Base-by-base conservation (phyloP, 2,113 vertebrate genomes). In the Alces alces region DNA sequence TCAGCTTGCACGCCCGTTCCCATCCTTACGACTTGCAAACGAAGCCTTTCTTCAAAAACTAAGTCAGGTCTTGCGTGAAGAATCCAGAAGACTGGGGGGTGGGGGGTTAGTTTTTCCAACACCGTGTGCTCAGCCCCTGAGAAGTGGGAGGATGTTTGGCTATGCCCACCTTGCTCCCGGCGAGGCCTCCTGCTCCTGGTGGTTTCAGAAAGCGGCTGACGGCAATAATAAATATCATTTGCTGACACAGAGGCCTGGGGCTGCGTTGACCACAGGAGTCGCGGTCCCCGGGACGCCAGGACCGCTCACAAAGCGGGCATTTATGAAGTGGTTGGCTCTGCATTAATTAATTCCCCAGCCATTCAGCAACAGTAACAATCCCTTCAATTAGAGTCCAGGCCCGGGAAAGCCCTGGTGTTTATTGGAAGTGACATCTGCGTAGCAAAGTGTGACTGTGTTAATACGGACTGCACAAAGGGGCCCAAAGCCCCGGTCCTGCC, bases 281-380 rank as follows among this genome's bases (percentile, higher is more conserved):
- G 91, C 9, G 19, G 98, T 98, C 98, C 98, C 95, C 88, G 33
- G 96, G 97, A 96, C 55, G 55, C 97, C 95, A 93, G 60, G 92
- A 92, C 96, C 76, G 82, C 83, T 98, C 97, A 98, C 98, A 99
- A 98, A 99, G 98, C 97, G 94, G 97, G 96, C 98, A 98, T 99
- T 99, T 99, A 98, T 98, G 98, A 98, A 98, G 95, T 89, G 92
- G 97, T 98, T 98, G 97, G 98, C 98, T 98, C 98, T 96, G 97
- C 98, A 97, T 99, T 98, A 98, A 98, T 98, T 98, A 98, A 98
- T 98, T 99, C 98, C 98, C 98, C 96, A 98, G 98, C 98, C 97
- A 98, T 99, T 99, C 98, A 98, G 98, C 98, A 98, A 98, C 93
- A 98, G 98, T 96, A 98, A 98, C 98, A 98, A 98, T 98, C 98